Percentiles rank a stretch among this genome's conserved stretches.
phyloP scores from a whole-genome alignment of 2,888 invertebrate genomes.

The Cactoblastis cactorum region DNA sequence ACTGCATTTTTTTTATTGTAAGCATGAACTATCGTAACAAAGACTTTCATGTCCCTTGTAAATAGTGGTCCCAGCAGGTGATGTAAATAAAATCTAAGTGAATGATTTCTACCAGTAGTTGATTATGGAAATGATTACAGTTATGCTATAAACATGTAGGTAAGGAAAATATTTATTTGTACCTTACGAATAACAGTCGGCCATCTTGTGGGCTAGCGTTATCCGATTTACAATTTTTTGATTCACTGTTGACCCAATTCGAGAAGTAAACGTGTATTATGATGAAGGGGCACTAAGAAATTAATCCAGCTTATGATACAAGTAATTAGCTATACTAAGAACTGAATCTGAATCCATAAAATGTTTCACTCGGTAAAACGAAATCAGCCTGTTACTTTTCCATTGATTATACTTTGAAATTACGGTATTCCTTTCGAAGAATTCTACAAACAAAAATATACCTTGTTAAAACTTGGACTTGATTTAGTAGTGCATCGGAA shows the following conservation, averaged over 20 bases:
- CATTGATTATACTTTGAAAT: conserved; percentile 23
- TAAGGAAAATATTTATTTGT: conserved; percentile 59
- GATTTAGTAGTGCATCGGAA: conserved; percentile 31
- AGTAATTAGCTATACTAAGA: conserved; percentile 41
- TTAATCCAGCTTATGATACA: conserved; percentile 37
- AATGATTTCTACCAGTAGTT: conserved; percentile 26
- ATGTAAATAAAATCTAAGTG: conserved; percentile 27
- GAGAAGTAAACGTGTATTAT: conserved; percentile 38
- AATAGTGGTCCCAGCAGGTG: conserved; percentile 19
- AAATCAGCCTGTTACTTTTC: conserved; percentile 56
- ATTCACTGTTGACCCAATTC: conserved; percentile 49
- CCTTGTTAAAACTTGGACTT: conserved; percentile 39
- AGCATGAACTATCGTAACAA: conserved; percentile 51
- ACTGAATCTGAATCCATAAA: conserved; percentile 43
- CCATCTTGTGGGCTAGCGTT: conserved; percentile 79
- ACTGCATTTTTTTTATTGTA: conserved; percentile 36
- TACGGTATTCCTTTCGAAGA: conserved; percentile 20
- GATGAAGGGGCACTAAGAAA: conserved; percentile 37
- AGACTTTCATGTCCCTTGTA: conserved; percentile 39
- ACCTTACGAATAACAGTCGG: conserved; percentile 78
- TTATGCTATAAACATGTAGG: conserved; percentile 33
- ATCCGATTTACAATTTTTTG: conserved; percentile 63
- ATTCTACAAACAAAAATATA: conserved; percentile 30
- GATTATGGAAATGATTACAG: conserved; percentile 28
- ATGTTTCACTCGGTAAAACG: conserved; percentile 63